A percentile compares a stretch with the other conserved stretches of the same genome.
These are phyloP conservation scores for Strigops habroptila DNA, from an alignment of 2,113 vertebrate genomes.

Conservation along the genomic window DNA sequence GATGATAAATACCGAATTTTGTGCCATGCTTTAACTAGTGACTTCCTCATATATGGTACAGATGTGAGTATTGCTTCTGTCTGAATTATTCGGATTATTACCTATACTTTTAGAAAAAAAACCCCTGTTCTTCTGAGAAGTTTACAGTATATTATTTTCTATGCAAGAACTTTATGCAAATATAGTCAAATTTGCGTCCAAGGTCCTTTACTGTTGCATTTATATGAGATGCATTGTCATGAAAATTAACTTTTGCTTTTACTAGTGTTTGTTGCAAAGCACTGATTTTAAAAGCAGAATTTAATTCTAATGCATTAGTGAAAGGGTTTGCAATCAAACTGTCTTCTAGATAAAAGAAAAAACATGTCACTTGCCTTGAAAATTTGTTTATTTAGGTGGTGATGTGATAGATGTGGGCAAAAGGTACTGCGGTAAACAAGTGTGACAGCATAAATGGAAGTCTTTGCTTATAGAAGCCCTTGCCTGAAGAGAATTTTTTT, in stretches of 20 bases:
- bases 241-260: not conserved
- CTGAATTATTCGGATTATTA: not conserved
- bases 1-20: slow-evolving; percentile 87
- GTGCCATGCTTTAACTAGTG: slow-evolving; percentile 88
- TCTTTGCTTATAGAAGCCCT: not conserved
- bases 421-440: not conserved
- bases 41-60: slow-evolving; percentile 96
- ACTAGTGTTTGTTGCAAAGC: not conserved
- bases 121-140: not conserved
- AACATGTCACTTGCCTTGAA: not conserved
- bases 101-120: not conserved
- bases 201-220: not conserved
- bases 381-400: not conserved
- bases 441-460: not conserved
- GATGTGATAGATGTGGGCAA: not conserved
- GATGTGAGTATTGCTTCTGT: slow-evolving; percentile 78
- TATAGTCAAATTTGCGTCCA: not conserved
- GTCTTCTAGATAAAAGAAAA: not conserved
- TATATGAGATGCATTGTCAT: not conserved
- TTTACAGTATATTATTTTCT: not conserved
- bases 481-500: not conserved
- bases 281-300: not conserved
- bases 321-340: not conserved
- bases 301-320: not conserved
- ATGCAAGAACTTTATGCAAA: not conserved